These are phyloP conservation scores for Cybosia mesomella DNA, from an alignment of 2,888 invertebrate genomes.

Conservation along the genomic window DNA sequence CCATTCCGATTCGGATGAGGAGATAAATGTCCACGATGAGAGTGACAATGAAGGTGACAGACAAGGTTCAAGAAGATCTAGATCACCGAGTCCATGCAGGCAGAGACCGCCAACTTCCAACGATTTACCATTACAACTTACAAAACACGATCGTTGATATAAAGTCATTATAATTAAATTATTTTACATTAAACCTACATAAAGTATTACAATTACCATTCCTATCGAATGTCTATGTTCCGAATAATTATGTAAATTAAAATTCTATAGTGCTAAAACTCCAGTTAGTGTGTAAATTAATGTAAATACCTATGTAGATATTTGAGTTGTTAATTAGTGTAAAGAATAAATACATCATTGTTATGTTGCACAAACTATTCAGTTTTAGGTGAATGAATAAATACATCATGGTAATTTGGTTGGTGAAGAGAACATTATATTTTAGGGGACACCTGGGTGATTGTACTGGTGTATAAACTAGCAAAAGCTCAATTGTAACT, in stretches of 20 bases:
- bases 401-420: constrained; percentile 33
- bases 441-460: constrained; percentile 24
- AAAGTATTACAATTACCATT: constrained; percentile 73
- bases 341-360: constrained; percentile 64
- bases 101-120: constrained; percentile 62
- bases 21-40: constrained; percentile 95
- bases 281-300: constrained; percentile 76
- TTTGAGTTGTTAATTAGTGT: constrained; percentile 74
- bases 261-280: constrained; percentile 73
- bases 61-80: constrained; percentile 79
- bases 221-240: constrained; percentile 73
- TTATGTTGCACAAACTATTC: constrained; percentile 74
- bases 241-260: constrained; percentile 76
- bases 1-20: constrained; percentile 90
- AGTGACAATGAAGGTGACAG: constrained; percentile 88
- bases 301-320: constrained; percentile 78
- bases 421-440: constrained; percentile 18
- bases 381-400: constrained; percentile 41
- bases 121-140: constrained; percentile 90
- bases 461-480: background rate
- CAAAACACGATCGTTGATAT: constrained; percentile 90
- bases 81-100: constrained; percentile 81
- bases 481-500: background rate
- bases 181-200: constrained; percentile 65
- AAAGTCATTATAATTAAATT: constrained; percentile 63